Percentiles rank a stretch among this genome's conserved stretches.
These are phyloP conservation scores for Orchesellides sinensis DNA, from an alignment of 2,888 invertebrate genomes.

Conservation along the genomic window DNA sequence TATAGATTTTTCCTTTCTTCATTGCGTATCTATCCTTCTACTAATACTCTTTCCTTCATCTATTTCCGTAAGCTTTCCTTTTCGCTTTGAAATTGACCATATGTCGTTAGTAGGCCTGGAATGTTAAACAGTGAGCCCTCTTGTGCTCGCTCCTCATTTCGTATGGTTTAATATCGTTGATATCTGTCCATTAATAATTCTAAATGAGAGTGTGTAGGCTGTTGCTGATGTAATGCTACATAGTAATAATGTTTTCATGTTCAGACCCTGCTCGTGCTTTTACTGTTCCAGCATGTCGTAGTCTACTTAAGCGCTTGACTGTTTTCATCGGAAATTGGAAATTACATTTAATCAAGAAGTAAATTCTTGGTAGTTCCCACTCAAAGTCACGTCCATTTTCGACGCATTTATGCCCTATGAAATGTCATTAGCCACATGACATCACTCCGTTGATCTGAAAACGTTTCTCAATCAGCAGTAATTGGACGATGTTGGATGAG, in stretches of 20 bases:
- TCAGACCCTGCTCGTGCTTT: too few species aligned
- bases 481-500: background rate
- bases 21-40: slow-evolving; percentile 5
- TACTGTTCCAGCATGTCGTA: too few species aligned
- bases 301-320: too few species aligned
- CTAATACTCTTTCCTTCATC: background rate
- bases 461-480: slow-evolving; percentile 12
- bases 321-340: slow-evolving; percentile 41
- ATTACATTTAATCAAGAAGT: slow-evolving; percentile 42
- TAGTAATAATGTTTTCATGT: too few species aligned
- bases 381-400: slow-evolving; percentile 22
- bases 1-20: slow-evolving; percentile 21
- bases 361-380: slow-evolving; percentile 7
- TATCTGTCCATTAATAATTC: too few species aligned
- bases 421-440: slow-evolving; percentile 44
- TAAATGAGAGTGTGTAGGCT: too few species aligned
- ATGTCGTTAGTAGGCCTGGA: background rate
- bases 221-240: too few species aligned
- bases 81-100: background rate
- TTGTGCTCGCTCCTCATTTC: too few species aligned
- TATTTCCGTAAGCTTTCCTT: background rate
- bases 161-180: too few species aligned
- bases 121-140: too few species aligned
- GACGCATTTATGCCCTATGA: background rate
- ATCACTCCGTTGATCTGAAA: background rate